These are phyloP conservation scores for Tipula helvola DNA, from an alignment of 2,888 invertebrate species.

Conservation along the genomic window DNA sequence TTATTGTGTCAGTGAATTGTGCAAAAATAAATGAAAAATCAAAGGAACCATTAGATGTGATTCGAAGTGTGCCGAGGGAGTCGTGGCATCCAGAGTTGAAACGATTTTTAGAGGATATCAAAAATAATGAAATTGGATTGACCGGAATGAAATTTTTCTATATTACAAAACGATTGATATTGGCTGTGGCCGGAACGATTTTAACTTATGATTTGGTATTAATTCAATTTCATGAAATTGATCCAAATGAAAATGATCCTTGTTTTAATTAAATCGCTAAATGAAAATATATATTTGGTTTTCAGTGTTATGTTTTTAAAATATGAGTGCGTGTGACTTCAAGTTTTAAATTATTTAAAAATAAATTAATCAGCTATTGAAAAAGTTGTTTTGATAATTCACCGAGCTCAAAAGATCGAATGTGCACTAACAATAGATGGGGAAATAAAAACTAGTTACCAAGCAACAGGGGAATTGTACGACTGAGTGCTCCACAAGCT, in stretches of 20 bases:
- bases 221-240: conserved; percentile 8
- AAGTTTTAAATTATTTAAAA: too few relatives aligned
- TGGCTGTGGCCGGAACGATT: neutral
- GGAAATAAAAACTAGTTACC: neutral
- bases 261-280: neutral
- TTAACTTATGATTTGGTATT: conserved; percentile 6
- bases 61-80: neutral
- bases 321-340: too few relatives aligned
- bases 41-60: conserved; percentile 4
- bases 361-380: too few relatives aligned
- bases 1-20: neutral
- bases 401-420: too few relatives aligned
- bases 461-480: too few relatives aligned
- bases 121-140: conserved; percentile 6
- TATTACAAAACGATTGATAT: neutral
- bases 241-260: neutral
- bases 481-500: too few relatives aligned
- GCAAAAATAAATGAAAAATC: neutral
- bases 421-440: too few relatives aligned
- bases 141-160: conserved; percentile 4
- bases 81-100: conserved; percentile 6
- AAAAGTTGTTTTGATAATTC: too few relatives aligned
- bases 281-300: too few relatives aligned
- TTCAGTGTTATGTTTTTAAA: too few relatives aligned
- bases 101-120: neutral